Conservation (phyloP, 2,888 invertebrate species). For the Leucophenga maculata region DNA sequence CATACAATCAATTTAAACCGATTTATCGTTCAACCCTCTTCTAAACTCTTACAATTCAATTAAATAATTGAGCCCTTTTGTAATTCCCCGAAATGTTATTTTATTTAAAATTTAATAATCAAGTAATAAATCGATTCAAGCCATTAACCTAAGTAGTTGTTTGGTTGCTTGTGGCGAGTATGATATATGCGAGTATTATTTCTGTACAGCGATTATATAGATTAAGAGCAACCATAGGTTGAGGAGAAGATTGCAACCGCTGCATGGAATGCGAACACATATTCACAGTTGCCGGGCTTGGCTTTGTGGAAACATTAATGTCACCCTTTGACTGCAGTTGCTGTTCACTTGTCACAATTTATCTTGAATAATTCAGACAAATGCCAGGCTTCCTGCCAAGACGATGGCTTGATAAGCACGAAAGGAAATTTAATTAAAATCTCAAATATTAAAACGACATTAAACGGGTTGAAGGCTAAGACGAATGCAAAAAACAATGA, state of each 20-base stretch:
- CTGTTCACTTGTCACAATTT: constrained; percentile 45
- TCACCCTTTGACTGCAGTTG: constrained; percentile 11
- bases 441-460: constrained; percentile 58
- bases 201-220: constrained; percentile 23
- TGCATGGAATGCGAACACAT: too few species aligned
- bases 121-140: not conserved
- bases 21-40: too few species aligned
- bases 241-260: constrained; percentile 35
- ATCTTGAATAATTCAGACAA: constrained; percentile 49
- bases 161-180: too few species aligned
- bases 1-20: too few species aligned
- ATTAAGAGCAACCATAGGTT: not conserved
- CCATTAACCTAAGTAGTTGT: too few species aligned
- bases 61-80: too few species aligned
- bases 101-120: constrained; percentile 6
- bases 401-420: constrained; percentile 12
- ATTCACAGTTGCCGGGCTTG: too few species aligned
- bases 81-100: too few species aligned
- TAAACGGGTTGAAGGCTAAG: constrained; percentile 38
- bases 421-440: constrained; percentile 59
- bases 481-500: not conserved
- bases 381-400: constrained; percentile 42
- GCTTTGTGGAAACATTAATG: constrained; percentile 42
- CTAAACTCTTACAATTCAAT: too few species aligned
- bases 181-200: too few species aligned